Conservation (phyloP, 2,113 vertebrate genomes). For the Mellivora capensis region DNA sequence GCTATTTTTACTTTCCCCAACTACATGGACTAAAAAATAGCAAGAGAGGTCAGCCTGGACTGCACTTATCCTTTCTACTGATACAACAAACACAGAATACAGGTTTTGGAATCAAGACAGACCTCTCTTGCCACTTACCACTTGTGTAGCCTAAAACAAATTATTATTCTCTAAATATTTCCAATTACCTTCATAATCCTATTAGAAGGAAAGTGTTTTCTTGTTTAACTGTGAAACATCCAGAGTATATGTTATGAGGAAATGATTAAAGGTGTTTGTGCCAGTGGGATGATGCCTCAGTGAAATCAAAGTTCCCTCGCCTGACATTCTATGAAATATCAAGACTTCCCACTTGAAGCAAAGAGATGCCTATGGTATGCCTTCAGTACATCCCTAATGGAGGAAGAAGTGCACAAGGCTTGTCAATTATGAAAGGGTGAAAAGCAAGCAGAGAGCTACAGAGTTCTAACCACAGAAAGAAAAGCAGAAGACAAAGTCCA, state of each 20-base stretch:
- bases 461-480: neutral
- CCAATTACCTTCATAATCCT: constrained; percentile 17
- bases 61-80: neutral
- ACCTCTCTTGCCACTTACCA: neutral
- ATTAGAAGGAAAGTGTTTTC: neutral
- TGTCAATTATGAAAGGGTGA: neutral
- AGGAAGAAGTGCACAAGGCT: neutral
- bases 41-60: neutral
- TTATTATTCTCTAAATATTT: neutral
- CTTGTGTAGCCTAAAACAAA: neutral
- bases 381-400: neutral
- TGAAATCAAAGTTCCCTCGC: neutral
- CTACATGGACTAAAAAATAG: neutral
- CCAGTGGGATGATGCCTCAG: neutral
- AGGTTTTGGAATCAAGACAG: neutral
- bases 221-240: neutral
- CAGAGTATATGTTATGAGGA: neutral
- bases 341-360: neutral
- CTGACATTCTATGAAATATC: neutral
- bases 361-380: neutral
- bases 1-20: neutral
- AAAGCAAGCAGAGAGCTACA: neutral
- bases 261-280: neutral
- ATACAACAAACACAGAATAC: neutral
- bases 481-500: neutral